Evolutionary conservation across 2,888 invertebrate genomes (phyloP), one percentile per base, ranked within the genome.

Genomic region (Scrobipalpa costella): DNA sequence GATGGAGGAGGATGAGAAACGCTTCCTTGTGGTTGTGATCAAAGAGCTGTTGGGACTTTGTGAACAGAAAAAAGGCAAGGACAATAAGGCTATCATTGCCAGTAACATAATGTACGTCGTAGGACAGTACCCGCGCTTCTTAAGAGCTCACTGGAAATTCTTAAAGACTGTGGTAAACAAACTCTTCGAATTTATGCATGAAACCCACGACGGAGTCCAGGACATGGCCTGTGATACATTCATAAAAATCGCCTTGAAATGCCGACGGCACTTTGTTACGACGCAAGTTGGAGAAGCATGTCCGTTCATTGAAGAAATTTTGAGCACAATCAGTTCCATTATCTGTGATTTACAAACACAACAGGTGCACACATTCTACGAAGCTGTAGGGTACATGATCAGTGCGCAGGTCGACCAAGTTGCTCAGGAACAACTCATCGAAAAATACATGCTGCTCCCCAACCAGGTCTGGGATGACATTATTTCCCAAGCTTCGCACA

Each of bases 161-260:
- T 93, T 99, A 69, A 99, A 99, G 93, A 99, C 99, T 61, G 99
- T 99, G 79, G 99, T 99, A 66, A 99, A 99, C 92, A 99, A 99
- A 92, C 93, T 99, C 64, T 99, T 99, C 92, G 99, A 99, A 92
- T 99, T 99, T 86, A 99, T 99, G 99, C 99, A 99, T 85, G 99
- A 99, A 92, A 99, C 99, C 63, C 99, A 99, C 84, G 99, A 99
- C 85, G 99, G 99, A 77, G 99, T 99, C 34, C 99, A 99, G 89
- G 99, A 99, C 81, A 99, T 99, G 99, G 99, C 99, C 66, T 99
- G 99, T 93, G 99, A 99, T 92, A 99, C 99, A 49, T 99, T 99
- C 85, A 99, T 99, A 74, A 99, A 99, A 92, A 99, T 99, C 80
- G 98, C 99, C 36, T 94, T 98, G 76, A 99, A 99, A 89, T 99